A percentile compares a stretch with the other conserved stretches of the same genome.
Evolutionary conservation across 2,113 vertebrate species (phyloP).

Genomic region (Salvelinus fontinalis): DNA sequence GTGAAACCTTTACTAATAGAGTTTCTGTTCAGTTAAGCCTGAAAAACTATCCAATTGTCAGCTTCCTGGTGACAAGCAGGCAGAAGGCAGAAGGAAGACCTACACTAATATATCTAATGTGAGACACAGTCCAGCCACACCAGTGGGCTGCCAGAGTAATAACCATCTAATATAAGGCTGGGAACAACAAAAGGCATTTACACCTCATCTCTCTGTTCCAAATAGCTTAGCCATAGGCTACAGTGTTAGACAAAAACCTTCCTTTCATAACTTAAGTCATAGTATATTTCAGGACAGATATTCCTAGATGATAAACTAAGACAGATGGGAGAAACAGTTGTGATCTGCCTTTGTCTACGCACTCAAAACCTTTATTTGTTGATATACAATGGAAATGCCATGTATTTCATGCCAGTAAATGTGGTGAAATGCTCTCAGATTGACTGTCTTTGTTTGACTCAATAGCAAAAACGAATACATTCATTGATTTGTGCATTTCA

Average conservation of each 20-base stretch:
- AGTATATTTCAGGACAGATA: neutral
- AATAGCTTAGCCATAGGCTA: neutral
- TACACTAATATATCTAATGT: slow-evolving; percentile 45
- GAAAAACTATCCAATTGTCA: slow-evolving; percentile 53
- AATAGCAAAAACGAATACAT: neutral
- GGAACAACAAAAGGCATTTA: neutral
- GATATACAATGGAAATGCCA: neutral
- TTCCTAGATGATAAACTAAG: neutral
- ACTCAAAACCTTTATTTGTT: neutral
- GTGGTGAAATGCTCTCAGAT: neutral
- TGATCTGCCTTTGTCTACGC: neutral
- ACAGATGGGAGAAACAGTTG: neutral
- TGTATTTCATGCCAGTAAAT: neutral
- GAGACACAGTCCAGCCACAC: slow-evolving; percentile 19
- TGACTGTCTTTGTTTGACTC: slow-evolving; percentile 5
- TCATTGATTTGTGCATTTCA: slow-evolving; percentile 39
- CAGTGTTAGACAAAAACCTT: neutral
- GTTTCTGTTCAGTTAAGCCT: slow-evolving; percentile 54
- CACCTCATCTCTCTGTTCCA: neutral
- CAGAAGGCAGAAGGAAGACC: slow-evolving; percentile 29
- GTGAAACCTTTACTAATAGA: slow-evolving; percentile 50
- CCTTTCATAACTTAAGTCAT: neutral
- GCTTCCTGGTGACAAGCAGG: slow-evolving; percentile 36
- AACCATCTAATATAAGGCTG: neutral
- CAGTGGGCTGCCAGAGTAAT: slow-evolving; percentile 34